Percentiles rank a stretch among this genome's conserved stretches.
phyloP scores from a whole-genome alignment of 2,113 vertebrate genomes.

The Myrmophylax atrothorax region DNA sequence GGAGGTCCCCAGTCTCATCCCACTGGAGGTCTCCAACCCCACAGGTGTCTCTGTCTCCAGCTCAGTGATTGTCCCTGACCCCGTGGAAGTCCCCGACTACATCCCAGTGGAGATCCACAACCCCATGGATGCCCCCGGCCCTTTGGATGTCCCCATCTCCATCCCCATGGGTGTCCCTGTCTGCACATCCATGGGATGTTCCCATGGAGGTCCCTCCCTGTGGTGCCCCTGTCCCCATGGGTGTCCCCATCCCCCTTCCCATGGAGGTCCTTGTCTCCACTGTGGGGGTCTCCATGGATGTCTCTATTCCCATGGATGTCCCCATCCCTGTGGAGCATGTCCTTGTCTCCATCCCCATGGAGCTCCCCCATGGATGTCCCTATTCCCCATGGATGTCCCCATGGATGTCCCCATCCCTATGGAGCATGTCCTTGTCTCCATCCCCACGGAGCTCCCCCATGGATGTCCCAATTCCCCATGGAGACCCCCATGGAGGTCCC shows the following conservation, averaged over 20 bases:
- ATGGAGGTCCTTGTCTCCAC: too few relatives aligned
- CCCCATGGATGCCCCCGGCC: not conserved
- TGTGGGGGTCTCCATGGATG: too few relatives aligned
- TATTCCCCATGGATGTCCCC: too few relatives aligned
- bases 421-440: too few relatives aligned
- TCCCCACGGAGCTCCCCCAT: not conserved
- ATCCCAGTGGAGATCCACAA: not conserved
- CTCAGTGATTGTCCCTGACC: not conserved
- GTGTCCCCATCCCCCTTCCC: not conserved
- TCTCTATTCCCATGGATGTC: not conserved
- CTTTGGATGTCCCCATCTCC: too few relatives aligned
- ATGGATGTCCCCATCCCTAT: not conserved
- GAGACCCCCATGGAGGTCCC: too few relatives aligned
- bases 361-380: not conserved
- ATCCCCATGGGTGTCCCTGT: not conserved
- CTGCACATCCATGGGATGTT: too few relatives aligned
- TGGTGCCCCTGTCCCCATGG: too few relatives aligned
- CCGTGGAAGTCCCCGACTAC: not conserved
- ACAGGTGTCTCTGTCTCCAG: not conserved
- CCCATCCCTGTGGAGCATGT: not conserved
- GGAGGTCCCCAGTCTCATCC: not conserved
- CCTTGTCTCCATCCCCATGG: too few relatives aligned
- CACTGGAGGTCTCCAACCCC: not conserved
- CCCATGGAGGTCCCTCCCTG: too few relatives aligned
- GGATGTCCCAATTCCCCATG: fast-evolving